Percentiles rank a stretch among this genome's conserved stretches.
phyloP scores from a whole-genome alignment of 1,140 invertebrate genomes.

The Apis florea region DNA sequence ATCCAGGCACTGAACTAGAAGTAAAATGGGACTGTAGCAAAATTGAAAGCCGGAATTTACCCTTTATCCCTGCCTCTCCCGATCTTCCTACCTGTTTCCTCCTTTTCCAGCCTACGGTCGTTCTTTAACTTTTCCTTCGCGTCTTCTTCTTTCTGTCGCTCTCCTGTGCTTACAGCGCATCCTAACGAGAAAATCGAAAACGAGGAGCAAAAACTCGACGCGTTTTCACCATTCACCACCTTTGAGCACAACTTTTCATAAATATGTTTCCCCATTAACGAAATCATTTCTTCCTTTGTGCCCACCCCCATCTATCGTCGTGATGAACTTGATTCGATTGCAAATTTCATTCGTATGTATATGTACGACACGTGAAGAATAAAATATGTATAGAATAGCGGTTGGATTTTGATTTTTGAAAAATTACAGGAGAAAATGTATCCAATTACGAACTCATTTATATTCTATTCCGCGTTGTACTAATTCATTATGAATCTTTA shows the following conservation, averaged over 20 bases:
- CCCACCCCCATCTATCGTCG: not conserved
- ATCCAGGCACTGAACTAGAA: constrained; percentile 59
- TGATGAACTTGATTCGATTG: not conserved
- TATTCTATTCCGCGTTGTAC: too few species aligned
- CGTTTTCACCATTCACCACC: constrained; percentile 30
- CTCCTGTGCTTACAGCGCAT: not conserved
- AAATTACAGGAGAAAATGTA: too few species aligned
- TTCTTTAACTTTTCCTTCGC: constrained; percentile 16
- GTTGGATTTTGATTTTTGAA: not conserved
- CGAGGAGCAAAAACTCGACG: constrained; percentile 15
- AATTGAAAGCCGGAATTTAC: constrained; percentile 68
- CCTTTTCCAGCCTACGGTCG: constrained; percentile 26
- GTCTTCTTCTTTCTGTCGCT: not conserved
- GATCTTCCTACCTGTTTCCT: constrained; percentile 31
- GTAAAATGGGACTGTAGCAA: constrained; percentile 60
- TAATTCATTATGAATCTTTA: too few species aligned
- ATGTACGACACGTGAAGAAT: not conserved
- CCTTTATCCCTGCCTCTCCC: constrained; percentile 48
- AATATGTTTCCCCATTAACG: constrained; percentile 27
- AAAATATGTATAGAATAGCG: not conserved
- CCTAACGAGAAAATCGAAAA: constrained; percentile 42
- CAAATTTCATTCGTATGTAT: constrained; percentile 1
- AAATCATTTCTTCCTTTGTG: not conserved
- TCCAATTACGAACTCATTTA: too few species aligned
- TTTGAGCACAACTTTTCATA: constrained; percentile 15